A percentile compares a stretch with the other conserved stretches of the same genome.
phyloP scores from a whole-genome alignment of 2,797 vertebrate genomes.

The Pangasius krempfi region DNA sequence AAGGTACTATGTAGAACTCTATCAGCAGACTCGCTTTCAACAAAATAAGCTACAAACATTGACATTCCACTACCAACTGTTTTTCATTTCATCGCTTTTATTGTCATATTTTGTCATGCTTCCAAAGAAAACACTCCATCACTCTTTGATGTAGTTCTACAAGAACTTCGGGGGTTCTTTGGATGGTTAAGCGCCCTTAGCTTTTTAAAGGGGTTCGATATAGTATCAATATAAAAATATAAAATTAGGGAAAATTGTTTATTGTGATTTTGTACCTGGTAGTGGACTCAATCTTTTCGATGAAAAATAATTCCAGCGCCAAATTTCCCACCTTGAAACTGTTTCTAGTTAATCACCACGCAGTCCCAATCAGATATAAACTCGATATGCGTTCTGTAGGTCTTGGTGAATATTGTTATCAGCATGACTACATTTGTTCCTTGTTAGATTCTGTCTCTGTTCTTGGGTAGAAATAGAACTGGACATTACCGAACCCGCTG shows the following conservation, averaged over 20 bases:
- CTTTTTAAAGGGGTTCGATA: neutral
- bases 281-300: neutral
- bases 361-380: neutral
- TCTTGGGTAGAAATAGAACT: constrained; percentile 48
- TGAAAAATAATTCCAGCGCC: neutral
- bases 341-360: neutral
- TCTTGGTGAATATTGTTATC: constrained; percentile 2
- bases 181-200: neutral
- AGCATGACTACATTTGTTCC: neutral
- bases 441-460: constrained; percentile 26
- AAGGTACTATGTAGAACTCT: neutral
- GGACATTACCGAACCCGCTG: constrained; percentile 38
- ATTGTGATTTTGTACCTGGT: neutral
- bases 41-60: neutral
- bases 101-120: neutral
- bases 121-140: neutral
- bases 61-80: neutral
- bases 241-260: neutral
- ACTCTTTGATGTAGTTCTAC: neutral
- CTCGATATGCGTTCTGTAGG: neutral
- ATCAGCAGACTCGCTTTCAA: neutral
- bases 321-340: neutral
- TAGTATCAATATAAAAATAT: neutral
- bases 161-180: neutral
- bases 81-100: neutral